These are phyloP conservation scores for Baryphthengus martii DNA, from an alignment of 2,113 vertebrate genomes.

Conservation along the genomic window DNA sequence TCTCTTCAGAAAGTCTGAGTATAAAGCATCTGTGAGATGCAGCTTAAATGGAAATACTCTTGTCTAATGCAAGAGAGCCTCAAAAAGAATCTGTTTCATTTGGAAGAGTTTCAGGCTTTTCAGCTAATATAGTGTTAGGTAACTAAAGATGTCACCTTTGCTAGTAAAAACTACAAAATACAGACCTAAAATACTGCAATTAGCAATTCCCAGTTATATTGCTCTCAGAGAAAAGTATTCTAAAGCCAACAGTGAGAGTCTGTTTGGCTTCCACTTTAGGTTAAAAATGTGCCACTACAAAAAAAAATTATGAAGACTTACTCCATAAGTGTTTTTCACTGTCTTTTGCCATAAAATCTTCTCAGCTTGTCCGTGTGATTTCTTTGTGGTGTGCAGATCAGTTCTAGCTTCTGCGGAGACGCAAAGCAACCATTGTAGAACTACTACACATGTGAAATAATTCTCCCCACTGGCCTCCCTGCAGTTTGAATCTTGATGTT, in stretches of 20 bases:
- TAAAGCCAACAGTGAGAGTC: neutral
- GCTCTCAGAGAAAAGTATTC: neutral
- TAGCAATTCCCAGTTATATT: neutral
- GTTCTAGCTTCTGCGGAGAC: neutral
- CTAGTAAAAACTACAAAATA: neutral
- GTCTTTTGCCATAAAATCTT: neutral
- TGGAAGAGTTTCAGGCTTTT: neutral
- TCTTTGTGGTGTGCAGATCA: neutral
- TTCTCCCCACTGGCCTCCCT: neutral
- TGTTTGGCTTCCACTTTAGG: neutral
- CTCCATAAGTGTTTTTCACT: neutral
- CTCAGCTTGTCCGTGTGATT: neutral
- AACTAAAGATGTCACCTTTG: neutral
- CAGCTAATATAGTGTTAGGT: neutral
- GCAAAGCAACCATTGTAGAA: neutral
- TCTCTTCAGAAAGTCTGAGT: neutral
- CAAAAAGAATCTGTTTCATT: neutral
- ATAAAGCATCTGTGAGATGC: neutral
- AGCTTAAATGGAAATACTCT: neutral
- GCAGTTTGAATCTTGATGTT: neutral
- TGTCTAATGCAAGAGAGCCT: neutral
- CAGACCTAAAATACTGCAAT: neutral
- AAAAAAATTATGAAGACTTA: neutral
- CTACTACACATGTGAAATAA: neutral
- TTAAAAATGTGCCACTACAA: neutral